Percentiles rank a stretch among this genome's conserved stretches.
phyloP scores from a whole-genome alignment of 2,797 vertebrate genomes.

The Eulemur albifrons region DNA sequence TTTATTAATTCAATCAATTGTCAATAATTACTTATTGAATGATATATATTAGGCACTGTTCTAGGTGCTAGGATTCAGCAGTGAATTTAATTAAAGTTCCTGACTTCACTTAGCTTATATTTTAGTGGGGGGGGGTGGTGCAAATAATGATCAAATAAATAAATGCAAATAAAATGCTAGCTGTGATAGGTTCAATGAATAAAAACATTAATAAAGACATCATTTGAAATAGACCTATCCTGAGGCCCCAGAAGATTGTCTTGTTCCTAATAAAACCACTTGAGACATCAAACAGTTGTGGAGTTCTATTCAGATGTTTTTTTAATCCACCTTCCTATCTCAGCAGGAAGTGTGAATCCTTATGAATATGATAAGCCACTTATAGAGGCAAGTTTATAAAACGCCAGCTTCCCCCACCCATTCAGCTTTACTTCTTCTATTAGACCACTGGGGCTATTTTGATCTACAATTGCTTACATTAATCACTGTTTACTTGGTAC shows the following conservation, averaged over 20 bases:
- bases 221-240: not conserved
- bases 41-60: not conserved
- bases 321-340: not conserved
- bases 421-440: not conserved
- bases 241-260: not conserved
- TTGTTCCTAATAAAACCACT: not conserved
- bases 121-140: not conserved
- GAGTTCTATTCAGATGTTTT: not conserved
- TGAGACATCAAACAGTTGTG: not conserved
- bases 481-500: not conserved
- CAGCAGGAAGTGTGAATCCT: not conserved
- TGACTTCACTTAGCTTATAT: not conserved
- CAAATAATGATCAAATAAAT: not conserved
- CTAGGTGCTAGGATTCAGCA: not conserved
- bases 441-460: not conserved
- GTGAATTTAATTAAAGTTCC: not conserved
- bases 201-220: not conserved
- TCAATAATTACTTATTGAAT: not conserved
- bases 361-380: not conserved
- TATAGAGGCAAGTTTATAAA: not conserved
- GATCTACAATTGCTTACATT: not conserved
- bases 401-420: not conserved
- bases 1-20: not conserved
- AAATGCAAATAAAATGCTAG: not conserved
- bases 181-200: not conserved